A percentile compares a stretch with the other conserved stretches of the same genome.
These are phyloP conservation scores for Lycodopsis pacificus DNA, from an alignment of 2,797 vertebrate genomes.

Conservation along the genomic window DNA sequence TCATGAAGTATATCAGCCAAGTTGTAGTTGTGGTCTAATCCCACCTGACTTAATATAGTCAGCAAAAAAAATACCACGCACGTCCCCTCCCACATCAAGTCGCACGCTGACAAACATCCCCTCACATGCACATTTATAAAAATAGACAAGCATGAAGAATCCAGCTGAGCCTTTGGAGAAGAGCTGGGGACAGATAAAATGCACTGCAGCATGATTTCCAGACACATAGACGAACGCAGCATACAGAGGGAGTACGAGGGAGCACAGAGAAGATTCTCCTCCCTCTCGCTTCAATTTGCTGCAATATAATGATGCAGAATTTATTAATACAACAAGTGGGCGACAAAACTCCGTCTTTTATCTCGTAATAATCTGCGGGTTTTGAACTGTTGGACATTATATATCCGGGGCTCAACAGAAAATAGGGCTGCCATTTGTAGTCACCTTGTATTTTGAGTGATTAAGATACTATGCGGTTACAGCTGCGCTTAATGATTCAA, in stretches of 20 bases:
- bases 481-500: background rate
- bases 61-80: slow-evolving; percentile 24
- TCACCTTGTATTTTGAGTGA: background rate
- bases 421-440: background rate
- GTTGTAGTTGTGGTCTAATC: slow-evolving; percentile 45
- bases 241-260: slow-evolving; percentile 5
- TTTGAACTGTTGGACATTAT: slow-evolving; percentile 14
- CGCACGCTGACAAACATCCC: slow-evolving; percentile 37
- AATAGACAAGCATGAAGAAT: slow-evolving; percentile 61
- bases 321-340: slow-evolving; percentile 31
- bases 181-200: slow-evolving; percentile 63
- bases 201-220: slow-evolving; percentile 50
- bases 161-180: slow-evolving; percentile 52
- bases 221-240: slow-evolving; percentile 22
- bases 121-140: slow-evolving; percentile 48
- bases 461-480: background rate
- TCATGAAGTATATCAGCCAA: slow-evolving; percentile 44
- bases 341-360: slow-evolving; percentile 20
- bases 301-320: slow-evolving; percentile 20
- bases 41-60: slow-evolving; percentile 42
- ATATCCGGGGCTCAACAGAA: background rate
- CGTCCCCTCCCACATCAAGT: slow-evolving; percentile 22
- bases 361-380: slow-evolving; percentile 9
- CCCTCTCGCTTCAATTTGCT: slow-evolving; percentile 11
- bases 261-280: slow-evolving; percentile 11